Base-by-base conservation (phyloP, 2,113 vertebrate species). In the Equus quagga region DNA sequence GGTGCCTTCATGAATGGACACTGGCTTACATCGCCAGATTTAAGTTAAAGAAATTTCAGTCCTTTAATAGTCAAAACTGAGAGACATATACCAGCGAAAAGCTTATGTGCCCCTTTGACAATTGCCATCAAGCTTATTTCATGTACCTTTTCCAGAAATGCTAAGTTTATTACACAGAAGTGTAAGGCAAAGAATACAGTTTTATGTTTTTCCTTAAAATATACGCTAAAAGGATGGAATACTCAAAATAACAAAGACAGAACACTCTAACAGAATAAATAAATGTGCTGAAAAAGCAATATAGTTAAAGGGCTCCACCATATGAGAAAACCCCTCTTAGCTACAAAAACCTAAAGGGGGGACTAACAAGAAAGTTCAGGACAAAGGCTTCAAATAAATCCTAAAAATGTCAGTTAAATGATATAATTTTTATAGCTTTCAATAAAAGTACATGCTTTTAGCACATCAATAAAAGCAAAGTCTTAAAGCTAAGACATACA, bases 381-480 rank as follows among this genome's bases (percentile, higher is more conserved):
- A 94, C 26, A 91, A 97, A 96, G 73, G 64, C 26, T 70, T 94
- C 84, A 88, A 3, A 89, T 85, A 87, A 97, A 96, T 83, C 80
- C n/a, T 95, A 64, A 82, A 31, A 88, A 94, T 51, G 79, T 97
- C 93, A 96, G 73, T 58, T 92, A 97, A 98, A 89, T 93, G 86
- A 97, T 8, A 62, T 60, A 67, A 98, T 95, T 96, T 92, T 92
- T 97, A 89, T 36, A 91, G 75, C 65, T 96, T 84, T 94, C 54
- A 69, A 91, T 97, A 97, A 98, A 97, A 41, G 69, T 0, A 88
- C 41, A 2, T 23, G 73, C 97, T 81, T 94, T 98, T 80, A 90
- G 86, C 76, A 70, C 78, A 87, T 94, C 91, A 94, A 69, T 78
- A 96, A 97, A 97, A 96, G 97, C 96, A 93, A 75, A 75, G 84